A percentile compares a stretch with the other conserved stretches of the same genome.
Evolutionary conservation across 2,113 vertebrate species (phyloP).

Genomic region (Charina bottae): DNA sequence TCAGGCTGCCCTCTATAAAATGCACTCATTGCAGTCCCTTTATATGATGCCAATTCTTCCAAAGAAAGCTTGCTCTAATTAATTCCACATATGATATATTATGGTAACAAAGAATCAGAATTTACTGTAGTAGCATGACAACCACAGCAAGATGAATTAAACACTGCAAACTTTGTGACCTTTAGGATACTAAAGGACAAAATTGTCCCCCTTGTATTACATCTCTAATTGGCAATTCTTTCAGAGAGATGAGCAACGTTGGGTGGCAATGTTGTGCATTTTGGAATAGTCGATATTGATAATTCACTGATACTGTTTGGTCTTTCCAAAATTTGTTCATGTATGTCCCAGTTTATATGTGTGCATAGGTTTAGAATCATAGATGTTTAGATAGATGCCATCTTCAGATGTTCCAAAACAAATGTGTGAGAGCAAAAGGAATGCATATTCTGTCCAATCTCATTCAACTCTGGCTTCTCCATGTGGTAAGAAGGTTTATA

Average conservation of each 20-base stretch:
- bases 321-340: neutral
- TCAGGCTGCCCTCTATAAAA: neutral
- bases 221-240: neutral
- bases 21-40: neutral
- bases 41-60: neutral
- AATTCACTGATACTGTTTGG: neutral
- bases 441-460: neutral
- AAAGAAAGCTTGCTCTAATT: neutral
- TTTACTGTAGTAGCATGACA: neutral
- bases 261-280: neutral
- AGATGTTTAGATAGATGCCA: neutral
- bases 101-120: neutral
- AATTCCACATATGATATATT: constrained; percentile 3
- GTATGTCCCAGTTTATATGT: neutral
- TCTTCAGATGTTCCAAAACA: neutral
- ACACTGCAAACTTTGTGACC: neutral
- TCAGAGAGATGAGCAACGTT: neutral
- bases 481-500: neutral
- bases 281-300: neutral
- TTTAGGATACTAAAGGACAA: constrained; percentile 14
- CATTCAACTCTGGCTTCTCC: neutral
- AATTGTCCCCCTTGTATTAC: constrained; percentile 26
- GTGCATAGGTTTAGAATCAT: neutral
- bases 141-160: neutral
- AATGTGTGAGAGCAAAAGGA: neutral